Conservation (phyloP, 2,113 vertebrate genomes). For the Tupaia chinensis region DNA sequence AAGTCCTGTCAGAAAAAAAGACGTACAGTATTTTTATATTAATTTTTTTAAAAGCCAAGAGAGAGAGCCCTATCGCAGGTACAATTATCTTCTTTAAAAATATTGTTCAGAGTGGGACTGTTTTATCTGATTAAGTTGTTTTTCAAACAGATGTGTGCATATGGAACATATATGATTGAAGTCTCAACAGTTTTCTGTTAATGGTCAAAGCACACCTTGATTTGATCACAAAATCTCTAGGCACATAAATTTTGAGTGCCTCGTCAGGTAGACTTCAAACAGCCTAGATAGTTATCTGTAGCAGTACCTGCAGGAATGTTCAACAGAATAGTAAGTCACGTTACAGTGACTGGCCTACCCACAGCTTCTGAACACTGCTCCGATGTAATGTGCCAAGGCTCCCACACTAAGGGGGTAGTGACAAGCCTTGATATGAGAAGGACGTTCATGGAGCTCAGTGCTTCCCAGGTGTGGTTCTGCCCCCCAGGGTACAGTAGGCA, state of each 20-base stretch:
- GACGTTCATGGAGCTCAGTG: not conserved
- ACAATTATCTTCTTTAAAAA: not conserved
- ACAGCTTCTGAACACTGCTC: not conserved
- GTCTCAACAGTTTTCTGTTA: not conserved
- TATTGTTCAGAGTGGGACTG: not conserved
- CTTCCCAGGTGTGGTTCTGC: not conserved
- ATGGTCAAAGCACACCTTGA: not conserved
- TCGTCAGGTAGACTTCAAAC: not conserved
- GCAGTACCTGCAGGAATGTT: not conserved
- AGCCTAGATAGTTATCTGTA: too few relatives aligned
- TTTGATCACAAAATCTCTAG: not conserved
- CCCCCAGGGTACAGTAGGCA: not conserved
- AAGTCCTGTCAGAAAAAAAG: not conserved
- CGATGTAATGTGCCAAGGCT: not conserved
- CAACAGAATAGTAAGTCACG: not conserved
- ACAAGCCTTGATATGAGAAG: not conserved
- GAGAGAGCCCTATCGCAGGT: fast-evolving
- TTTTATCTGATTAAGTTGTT: not conserved
- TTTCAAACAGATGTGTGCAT: fast-evolving
- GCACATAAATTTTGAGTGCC: not conserved
- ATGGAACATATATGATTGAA: not conserved
- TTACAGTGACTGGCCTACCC: fast-evolving
- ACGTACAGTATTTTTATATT: not conserved
- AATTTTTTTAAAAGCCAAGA: not conserved
- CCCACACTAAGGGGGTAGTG: too few relatives aligned